phyloP scores from a whole-genome alignment of 1,140 invertebrate genomes.

The Trissolcus basalis region DNA sequence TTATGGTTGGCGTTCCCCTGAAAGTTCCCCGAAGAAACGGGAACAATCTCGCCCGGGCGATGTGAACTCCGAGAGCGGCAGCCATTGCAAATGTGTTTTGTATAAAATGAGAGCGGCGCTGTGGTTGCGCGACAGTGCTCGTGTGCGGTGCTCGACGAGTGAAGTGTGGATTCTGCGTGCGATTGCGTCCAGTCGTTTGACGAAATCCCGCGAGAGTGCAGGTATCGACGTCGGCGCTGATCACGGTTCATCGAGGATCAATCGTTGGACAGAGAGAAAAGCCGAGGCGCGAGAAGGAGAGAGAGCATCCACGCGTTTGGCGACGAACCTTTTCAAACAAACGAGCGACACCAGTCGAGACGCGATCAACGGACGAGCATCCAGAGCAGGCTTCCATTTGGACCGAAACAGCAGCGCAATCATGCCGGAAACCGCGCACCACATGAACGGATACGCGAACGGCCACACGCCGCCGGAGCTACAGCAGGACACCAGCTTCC shows the following conservation, averaged over 20 bases:
- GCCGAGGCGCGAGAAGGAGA: slow-evolving; percentile 1
- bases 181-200: slow-evolving; percentile 15
- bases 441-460: slow-evolving; percentile 86
- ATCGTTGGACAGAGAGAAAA: slow-evolving; percentile 22
- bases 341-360: slow-evolving; percentile 61
- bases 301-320: slow-evolving; percentile 19
- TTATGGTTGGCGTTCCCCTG: too few relatives aligned
- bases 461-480: slow-evolving; percentile 84
- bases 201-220: slow-evolving; percentile 36
- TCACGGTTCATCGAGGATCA: slow-evolving; percentile 31
- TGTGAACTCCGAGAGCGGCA: too few relatives aligned
- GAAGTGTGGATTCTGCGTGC: too few relatives aligned
- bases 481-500: slow-evolving; percentile 90
- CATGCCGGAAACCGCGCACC: slow-evolving; percentile 84
- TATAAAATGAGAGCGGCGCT: too few relatives aligned
- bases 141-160: too few relatives aligned
- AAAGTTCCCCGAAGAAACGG: too few relatives aligned
- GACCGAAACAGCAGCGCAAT: slow-evolving; percentile 80
- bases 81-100: too few relatives aligned
- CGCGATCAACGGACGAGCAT: slow-evolving; percentile 20
- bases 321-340: slow-evolving; percentile 2
- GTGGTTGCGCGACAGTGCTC: too few relatives aligned
- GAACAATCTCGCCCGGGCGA: too few relatives aligned
- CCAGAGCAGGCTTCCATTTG: neutral
- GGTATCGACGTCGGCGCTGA: slow-evolving; percentile 27